phyloP scores from a whole-genome alignment of 2,797 vertebrate species.

The Mergus octosetaceus region DNA sequence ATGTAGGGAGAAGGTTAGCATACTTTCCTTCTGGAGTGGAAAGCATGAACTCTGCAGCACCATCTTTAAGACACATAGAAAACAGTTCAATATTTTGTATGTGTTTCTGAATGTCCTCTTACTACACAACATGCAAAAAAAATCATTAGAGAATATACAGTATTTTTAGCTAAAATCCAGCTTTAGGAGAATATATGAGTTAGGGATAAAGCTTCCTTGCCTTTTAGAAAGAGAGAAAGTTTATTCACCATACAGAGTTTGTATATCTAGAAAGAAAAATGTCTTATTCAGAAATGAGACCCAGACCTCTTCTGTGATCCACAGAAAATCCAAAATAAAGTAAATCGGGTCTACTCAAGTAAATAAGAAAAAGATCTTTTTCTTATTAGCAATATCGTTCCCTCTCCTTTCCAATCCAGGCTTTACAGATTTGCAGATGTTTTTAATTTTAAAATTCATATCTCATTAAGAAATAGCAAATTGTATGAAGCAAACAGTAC shows the following conservation, averaged over 20 bases:
- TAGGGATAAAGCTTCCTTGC: not conserved
- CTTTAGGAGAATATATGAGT: not conserved
- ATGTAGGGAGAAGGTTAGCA: not conserved
- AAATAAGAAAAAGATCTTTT: not conserved
- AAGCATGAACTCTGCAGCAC: not conserved
- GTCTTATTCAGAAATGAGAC: not conserved
- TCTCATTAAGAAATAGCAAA: not conserved
- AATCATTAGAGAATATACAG: not conserved
- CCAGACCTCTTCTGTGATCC: not conserved
- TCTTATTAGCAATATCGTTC: not conserved
- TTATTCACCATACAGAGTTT: not conserved
- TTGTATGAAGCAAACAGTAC: not conserved
- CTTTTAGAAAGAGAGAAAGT: not conserved
- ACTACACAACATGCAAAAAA: not conserved
- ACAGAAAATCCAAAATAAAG: not conserved
- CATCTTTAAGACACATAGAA: not conserved
- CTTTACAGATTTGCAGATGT: not conserved
- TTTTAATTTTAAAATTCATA: not conserved
- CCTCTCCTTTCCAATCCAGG: accelerated
- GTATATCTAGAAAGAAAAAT: not conserved
- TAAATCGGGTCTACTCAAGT: not conserved
- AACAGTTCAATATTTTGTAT: not conserved
- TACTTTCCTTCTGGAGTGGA: not conserved
- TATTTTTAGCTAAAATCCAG: not conserved
- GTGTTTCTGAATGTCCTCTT: not conserved